Evolutionary conservation across 1,140 invertebrate species (phyloP), one percentile per base, ranked within the genome.

Genomic region (Cyclargus thomasi): DNA sequence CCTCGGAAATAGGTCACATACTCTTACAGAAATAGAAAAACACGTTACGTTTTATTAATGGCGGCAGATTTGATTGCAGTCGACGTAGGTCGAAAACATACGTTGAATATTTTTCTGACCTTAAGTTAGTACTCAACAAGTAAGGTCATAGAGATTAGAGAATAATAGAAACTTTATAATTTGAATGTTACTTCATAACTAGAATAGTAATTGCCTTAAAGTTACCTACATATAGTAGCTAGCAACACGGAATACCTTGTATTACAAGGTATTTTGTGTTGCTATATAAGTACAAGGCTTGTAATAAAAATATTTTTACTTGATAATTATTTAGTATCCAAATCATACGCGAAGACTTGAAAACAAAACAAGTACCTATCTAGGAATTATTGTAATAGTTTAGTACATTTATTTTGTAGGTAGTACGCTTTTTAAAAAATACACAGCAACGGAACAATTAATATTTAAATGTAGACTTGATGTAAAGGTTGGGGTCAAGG

Each of bases 1-100:
- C 57, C 36, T 65, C 57, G 66, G n/a, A 70, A 70, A 63, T 67
- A 64, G 69, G 69, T 67, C 66, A 35, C 66, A 57, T 64, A 64
- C 62, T 55, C 36, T 53, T 29, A 59, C 65, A 65, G 21, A 62
- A 67, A 70, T 57, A 53, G 66, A 67, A 67, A 67, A 64, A 57
- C 62, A 59, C 57, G n/a, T n/a, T n/a, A 62, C 63, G 67, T 63
- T 64, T 23, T 65, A 53, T 65, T 65, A 23, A 65, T 57, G 53
- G 21, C 11, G 14, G 1, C 39, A 14, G 14, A 47, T 29, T 29
- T 6, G 29, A 29, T 29, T 29, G 8, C 1, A 0, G 29, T 29
- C n/a, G n/a, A n/a, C n/a, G n/a, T n/a, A n/a, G n/a, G n/a, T n/a
- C 39, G 39, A 47, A 29, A 47, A 47, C 39, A 47, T 8, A 29